phyloP scores from a whole-genome alignment of 1,140 invertebrate genomes.

The Pentalonia nigronervosa region DNA sequence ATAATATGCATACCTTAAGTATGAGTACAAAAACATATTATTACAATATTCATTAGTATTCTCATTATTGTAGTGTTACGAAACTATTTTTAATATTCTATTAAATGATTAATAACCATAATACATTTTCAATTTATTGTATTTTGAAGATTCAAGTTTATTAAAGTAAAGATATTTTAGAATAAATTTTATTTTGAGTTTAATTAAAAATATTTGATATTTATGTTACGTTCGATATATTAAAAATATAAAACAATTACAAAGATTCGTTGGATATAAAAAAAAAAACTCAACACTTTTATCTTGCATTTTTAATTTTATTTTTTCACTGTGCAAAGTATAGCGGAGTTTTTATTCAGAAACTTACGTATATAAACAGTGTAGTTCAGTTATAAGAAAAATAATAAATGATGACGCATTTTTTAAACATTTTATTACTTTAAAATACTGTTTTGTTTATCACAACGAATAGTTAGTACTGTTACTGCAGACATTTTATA shows the following conservation, averaged over 20 bases:
- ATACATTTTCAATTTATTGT: neutral
- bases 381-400: neutral
- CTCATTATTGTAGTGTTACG: neutral
- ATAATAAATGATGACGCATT: conserved; percentile 5
- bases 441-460: neutral
- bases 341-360: neutral
- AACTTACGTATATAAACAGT: neutral
- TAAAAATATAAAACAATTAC: neutral
- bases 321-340: neutral
- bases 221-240: neutral
- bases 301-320: neutral
- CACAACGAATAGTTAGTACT: neutral
- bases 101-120: neutral
- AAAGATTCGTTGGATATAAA: neutral
- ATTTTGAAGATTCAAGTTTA: neutral
- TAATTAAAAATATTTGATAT: neutral
- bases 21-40: too few relatives aligned
- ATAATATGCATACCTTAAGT: neutral
- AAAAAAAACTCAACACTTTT: neutral
- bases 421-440: neutral
- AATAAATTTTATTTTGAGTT: conserved; percentile 1
- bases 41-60: neutral
- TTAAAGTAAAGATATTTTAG: neutral
- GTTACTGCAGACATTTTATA: neutral
- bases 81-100: neutral